phyloP scores from a whole-genome alignment of 2,797 vertebrate species.

The Alfaro cultratus region DNA sequence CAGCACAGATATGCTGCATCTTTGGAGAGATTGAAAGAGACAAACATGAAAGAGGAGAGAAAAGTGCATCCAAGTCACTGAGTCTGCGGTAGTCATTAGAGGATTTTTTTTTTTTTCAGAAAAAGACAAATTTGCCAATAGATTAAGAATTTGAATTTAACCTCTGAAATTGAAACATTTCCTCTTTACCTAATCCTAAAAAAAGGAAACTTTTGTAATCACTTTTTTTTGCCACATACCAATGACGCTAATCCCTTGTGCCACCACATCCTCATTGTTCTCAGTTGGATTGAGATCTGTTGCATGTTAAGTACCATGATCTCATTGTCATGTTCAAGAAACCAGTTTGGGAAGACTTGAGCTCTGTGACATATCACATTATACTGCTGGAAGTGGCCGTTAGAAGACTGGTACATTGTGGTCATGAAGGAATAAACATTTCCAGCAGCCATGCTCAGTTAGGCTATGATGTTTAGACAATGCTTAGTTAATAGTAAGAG shows the following conservation, averaged over 20 bases:
- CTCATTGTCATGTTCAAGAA: constrained; percentile 14
- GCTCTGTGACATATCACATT: constrained; percentile 11
- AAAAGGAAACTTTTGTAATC: neutral
- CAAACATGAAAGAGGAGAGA: constrained; percentile 44
- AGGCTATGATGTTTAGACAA: neutral
- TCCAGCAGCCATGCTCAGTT: constrained; percentile 15
- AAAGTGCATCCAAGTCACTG: constrained; percentile 40
- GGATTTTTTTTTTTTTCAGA: constrained; percentile 3
- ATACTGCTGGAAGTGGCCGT: constrained; percentile 58
- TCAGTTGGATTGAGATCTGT: neutral
- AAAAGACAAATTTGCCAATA: constrained; percentile 22
- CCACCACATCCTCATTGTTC: neutral
- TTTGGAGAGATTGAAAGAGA: constrained; percentile 51
- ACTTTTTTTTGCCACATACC: neutral
- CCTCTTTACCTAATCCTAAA: neutral
- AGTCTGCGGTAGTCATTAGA: constrained; percentile 27
- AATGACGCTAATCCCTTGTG: neutral
- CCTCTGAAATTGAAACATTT: neutral
- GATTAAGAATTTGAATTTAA: neutral
- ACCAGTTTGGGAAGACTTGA: constrained; percentile 1
- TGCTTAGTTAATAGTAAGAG: neutral
- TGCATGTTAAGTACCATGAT: neutral
- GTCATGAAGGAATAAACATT: constrained; percentile 36
- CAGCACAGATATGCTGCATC: constrained; percentile 65
- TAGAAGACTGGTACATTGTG: constrained; percentile 52